Evolutionary conservation across 2,888 invertebrate genomes (phyloP), one percentile per base, ranked within the genome.

Genomic region (Pollenia labialis): DNA sequence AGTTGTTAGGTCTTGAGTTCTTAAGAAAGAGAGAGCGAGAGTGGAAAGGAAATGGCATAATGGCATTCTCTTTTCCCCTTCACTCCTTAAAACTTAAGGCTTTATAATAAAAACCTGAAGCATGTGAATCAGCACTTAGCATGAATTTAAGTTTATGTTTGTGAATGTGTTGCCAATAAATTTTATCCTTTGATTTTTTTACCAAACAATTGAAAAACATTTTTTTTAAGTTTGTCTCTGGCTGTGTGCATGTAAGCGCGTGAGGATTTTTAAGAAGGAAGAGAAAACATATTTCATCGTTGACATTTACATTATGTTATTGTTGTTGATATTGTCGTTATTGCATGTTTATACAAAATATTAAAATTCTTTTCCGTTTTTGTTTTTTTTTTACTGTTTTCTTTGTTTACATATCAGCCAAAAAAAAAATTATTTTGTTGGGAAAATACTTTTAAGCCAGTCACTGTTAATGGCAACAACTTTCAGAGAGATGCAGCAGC

Each of bases 281-380:
- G 12, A 9, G 23, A 52, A 71, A 68, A 62, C 58, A 69, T 72
- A 72, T 62, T 72, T 80, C 62, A 80, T 80, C 54, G 71, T 72
- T 72, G 80, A 54, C 80, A 80, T 62, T 72, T 80, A 72, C 62
- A 80, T 62, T 56, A 80, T 77, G 77, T 48, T 66, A 18, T 62
- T 66, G 48, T 46, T 77, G 46, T 77, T 32, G 56, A 56, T 77
- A 58, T 40, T 54, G 68, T 68, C 40, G 32, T 77, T 56, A 58
- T 68, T 48, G 48, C 48, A 64, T 76, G 54, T 64, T 75, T 62
- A 69, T 69, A 69, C 18, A 50, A 60, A 69, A 69, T 79, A 50
- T 60, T 69, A n/a, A 68, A 56, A 77, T 68, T 77, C 48, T 44
- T 60, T 64, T 64, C 44, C 48, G 14, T 50, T 62, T 18, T 50